phyloP scores from a whole-genome alignment of 2,888 invertebrate species.

The Kryphioiulus occultus region DNA sequence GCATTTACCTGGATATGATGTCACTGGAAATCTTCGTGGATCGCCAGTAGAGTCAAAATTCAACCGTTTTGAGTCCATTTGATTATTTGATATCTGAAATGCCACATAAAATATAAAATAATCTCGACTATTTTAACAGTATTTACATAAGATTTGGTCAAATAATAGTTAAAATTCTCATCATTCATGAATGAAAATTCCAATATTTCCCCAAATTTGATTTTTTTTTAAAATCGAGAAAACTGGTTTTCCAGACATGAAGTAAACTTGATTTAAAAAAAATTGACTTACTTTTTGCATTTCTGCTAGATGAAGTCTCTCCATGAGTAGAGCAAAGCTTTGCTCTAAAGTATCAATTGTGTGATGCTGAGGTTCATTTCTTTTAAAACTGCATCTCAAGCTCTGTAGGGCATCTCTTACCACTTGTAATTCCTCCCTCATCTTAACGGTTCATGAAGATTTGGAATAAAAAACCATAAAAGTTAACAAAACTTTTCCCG shows the following conservation, averaged over 20 bases:
- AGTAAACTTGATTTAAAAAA: not conserved
- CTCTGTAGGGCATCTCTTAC: slow-evolving; percentile 62
- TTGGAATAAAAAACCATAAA: not conserved
- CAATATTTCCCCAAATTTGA: too few species aligned
- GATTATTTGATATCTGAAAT: slow-evolving; percentile 47
- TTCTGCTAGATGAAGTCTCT: slow-evolving; percentile 58
- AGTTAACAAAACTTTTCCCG: not conserved
- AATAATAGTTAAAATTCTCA: too few species aligned
- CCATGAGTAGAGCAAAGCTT: slow-evolving; percentile 62
- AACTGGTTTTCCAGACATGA: too few species aligned
- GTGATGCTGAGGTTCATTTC: slow-evolving; percentile 62
- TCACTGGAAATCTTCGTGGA: slow-evolving; percentile 58
- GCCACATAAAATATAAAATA: not conserved
- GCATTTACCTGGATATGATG: slow-evolving; percentile 58
- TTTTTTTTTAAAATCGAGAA: too few species aligned
- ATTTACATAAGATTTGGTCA: too few species aligned
- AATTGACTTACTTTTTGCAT: slow-evolving; percentile 52
- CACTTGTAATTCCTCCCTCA: slow-evolving; percentile 60
- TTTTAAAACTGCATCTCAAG: slow-evolving; percentile 61
- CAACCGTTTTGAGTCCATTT: slow-evolving; percentile 52
- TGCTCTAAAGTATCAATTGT: slow-evolving; percentile 63
- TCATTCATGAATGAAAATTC: too few species aligned
- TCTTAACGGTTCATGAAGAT: slow-evolving; percentile 49
- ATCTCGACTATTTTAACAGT: too few species aligned
- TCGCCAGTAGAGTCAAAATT: slow-evolving; percentile 60